Percentiles rank a stretch among this genome's conserved stretches.
phyloP scores from a whole-genome alignment of 2,113 vertebrate species.

The Neopipo cinnamomea region DNA sequence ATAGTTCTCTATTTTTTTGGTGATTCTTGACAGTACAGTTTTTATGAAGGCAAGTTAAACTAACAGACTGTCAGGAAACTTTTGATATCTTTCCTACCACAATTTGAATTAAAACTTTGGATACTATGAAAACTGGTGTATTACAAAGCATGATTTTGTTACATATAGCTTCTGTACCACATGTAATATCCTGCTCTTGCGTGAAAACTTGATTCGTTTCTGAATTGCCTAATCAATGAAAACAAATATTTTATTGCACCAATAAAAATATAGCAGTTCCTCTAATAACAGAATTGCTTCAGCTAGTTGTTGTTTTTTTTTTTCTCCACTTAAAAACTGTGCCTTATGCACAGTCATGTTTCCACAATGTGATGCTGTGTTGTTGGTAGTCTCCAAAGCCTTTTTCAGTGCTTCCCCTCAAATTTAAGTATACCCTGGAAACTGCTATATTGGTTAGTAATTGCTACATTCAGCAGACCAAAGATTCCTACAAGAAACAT shows the following conservation, averaged over 20 bases:
- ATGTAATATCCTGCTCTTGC: not conserved
- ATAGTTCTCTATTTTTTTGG: not conserved
- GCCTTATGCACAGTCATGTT: not conserved
- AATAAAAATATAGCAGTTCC: not conserved
- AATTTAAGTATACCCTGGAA: not conserved
- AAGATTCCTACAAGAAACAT: not conserved
- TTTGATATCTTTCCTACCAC: not conserved
- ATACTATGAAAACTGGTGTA: not conserved
- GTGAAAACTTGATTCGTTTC: not conserved
- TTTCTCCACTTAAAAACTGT: not conserved
- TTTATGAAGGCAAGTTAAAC: not conserved
- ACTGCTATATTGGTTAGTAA: slow-evolving; percentile 39
- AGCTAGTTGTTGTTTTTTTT: not conserved
- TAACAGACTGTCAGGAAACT: not conserved
- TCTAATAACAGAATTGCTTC: not conserved
- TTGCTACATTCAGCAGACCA: slow-evolving; percentile 8
- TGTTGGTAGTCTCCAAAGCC: not conserved
- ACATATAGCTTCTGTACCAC: not conserved
- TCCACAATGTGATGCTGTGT: not conserved
- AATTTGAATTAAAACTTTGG: not conserved
- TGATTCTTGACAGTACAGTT: not conserved
- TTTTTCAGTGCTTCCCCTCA: not conserved
- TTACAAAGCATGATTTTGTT: not conserved
- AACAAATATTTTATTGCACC: not conserved
- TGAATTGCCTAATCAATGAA: not conserved